A percentile compares a stretch with the other conserved stretches of the same genome.
Conservation (phyloP, 2,888 invertebrate genomes). For the Isotomurus palustris region DNA sequence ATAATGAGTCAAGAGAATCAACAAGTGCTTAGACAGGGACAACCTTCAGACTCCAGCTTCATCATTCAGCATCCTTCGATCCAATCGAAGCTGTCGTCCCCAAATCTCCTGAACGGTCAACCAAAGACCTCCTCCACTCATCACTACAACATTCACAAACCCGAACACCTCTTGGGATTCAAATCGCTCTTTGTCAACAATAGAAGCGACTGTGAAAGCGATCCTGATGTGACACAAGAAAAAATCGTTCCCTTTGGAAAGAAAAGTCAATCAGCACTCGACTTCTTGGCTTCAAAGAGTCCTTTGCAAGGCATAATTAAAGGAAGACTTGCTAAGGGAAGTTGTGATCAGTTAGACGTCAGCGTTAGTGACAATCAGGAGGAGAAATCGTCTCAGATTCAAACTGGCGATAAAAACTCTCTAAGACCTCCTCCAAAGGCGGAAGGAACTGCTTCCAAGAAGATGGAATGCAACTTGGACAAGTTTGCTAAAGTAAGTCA, state of each 20-base stretch:
- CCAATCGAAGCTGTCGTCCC: background rate
- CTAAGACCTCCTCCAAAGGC: background rate
- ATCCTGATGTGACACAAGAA: background rate
- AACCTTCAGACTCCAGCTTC: background rate
- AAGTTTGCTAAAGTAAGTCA: constrained; percentile 33
- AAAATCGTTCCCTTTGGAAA: background rate
- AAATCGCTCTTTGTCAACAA: background rate
- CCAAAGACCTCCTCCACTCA: background rate
- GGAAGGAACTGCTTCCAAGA: constrained; percentile 2
- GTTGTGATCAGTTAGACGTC: background rate
- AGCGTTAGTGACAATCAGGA: background rate
- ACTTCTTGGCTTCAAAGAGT: constrained; percentile 1
- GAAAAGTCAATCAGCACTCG: background rate
- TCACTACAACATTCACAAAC: constrained; percentile 11
- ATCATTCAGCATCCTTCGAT: background rate
- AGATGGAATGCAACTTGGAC: constrained; percentile 27
- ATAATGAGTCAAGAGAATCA: background rate
- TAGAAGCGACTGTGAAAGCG: background rate
- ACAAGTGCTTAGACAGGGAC: background rate
- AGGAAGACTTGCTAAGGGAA: background rate
- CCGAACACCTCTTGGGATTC: background rate
- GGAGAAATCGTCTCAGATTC: background rate
- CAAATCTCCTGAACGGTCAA: background rate
- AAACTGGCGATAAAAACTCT: background rate
- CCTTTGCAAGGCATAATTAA: background rate